phyloP scores from a whole-genome alignment of 2,113 vertebrate species.

The Calyptomena viridis region DNA sequence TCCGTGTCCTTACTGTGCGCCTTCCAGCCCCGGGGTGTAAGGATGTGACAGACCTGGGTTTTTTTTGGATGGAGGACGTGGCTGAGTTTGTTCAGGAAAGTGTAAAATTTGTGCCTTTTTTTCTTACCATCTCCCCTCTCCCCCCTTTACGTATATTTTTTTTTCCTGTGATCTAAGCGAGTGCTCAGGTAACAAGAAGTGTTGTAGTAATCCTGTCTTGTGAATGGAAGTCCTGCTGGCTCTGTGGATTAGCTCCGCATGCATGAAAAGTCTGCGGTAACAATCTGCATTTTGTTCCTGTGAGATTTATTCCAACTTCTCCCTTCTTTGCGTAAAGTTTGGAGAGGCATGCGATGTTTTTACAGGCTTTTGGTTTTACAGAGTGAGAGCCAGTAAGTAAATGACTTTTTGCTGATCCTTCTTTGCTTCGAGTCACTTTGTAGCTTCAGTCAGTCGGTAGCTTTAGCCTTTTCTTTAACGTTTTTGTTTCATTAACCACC shows the following conservation, averaged over 20 bases:
- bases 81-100: background rate
- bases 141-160: accelerated
- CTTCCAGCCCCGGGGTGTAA: background rate
- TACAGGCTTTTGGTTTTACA: background rate
- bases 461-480: background rate
- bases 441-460: background rate
- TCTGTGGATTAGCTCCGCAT: background rate
- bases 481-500: background rate
- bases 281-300: background rate
- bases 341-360: background rate
- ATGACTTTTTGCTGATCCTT: background rate
- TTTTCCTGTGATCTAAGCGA: background rate
- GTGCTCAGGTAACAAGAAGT: background rate
- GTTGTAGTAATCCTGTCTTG: background rate
- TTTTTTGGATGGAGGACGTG: background rate
- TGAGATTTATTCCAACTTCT: background rate
- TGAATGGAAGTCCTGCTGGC: background rate
- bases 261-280: background rate
- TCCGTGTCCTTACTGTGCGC: background rate
- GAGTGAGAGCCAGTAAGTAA: background rate
- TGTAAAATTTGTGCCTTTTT: background rate
- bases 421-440: background rate
- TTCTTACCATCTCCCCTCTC: accelerated
- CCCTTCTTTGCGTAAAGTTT: background rate
- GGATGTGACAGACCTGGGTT: background rate